phyloP scores from a whole-genome alignment of 1,140 invertebrate genomes.

The Achroia grisella region DNA sequence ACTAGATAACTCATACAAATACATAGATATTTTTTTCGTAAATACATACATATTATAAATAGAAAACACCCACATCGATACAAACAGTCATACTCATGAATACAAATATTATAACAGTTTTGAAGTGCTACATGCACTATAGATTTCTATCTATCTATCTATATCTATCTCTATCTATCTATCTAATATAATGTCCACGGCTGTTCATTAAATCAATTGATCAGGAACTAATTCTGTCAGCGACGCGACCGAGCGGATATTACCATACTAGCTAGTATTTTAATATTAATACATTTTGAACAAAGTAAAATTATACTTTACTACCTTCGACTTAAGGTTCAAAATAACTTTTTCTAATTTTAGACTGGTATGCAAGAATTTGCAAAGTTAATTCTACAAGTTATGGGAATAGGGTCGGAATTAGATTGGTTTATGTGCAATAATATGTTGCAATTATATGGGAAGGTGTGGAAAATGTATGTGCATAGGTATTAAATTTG shows the following conservation, averaged over 20 bases:
- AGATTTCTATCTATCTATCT: too few relatives aligned
- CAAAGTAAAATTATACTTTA: constrained; percentile 8
- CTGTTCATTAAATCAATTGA: constrained; percentile 33
- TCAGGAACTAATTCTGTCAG: constrained; percentile 38
- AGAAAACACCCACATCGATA: too few relatives aligned
- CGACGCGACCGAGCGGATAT: constrained; percentile 9
- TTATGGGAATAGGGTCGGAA: not conserved
- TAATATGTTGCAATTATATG: not conserved
- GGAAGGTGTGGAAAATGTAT: not conserved
- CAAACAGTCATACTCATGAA: too few relatives aligned
- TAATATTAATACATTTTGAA: not conserved
- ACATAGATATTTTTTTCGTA: too few relatives aligned
- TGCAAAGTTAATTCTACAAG: constrained; percentile 1
- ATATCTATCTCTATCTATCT: too few relatives aligned
- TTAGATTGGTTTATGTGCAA: not conserved
- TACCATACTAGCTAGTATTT: constrained; percentile 10
- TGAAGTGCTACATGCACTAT: too few relatives aligned
- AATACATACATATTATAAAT: too few relatives aligned
- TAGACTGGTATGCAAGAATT: not conserved
- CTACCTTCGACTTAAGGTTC: not conserved
- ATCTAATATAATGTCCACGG: too few relatives aligned
- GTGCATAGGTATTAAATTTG: not conserved
- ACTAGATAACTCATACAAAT: too few relatives aligned
- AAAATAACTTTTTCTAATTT: constrained; percentile 10
- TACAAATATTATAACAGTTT: too few relatives aligned